These are phyloP conservation scores for Ambastaia sidthimunki DNA, from an alignment of 2,797 vertebrate genomes.

Conservation along the genomic window DNA sequence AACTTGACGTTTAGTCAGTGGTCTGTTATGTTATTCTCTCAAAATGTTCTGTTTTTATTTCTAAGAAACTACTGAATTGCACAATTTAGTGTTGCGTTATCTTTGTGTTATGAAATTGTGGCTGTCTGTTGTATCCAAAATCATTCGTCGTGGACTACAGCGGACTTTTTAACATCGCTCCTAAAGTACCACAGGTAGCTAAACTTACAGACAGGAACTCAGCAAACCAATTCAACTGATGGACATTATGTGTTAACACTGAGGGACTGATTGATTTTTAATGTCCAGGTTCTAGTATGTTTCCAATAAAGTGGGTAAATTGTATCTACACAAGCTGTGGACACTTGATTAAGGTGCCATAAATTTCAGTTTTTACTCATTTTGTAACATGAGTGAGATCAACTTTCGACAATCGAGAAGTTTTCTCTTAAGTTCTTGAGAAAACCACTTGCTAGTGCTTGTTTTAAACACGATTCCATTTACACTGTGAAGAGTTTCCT, in stretches of 20 bases:
- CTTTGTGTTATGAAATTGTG: slow-evolving; percentile 65
- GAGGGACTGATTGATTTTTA: slow-evolving; percentile 76
- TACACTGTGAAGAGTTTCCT: no score
- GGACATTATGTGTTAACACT: slow-evolving; percentile 77
- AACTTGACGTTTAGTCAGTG: slow-evolving; percentile 67
- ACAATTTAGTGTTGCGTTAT: slow-evolving; percentile 87
- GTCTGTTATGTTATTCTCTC: slow-evolving; percentile 77
- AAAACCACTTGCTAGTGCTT: slow-evolving; percentile 44
- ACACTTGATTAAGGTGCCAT: slow-evolving; percentile 34
- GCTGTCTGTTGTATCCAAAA: slow-evolving; percentile 62
- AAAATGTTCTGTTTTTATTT: slow-evolving; percentile 75
- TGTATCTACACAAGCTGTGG: slow-evolving; percentile 61
- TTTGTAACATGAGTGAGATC: neutral
- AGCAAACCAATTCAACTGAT: slow-evolving; percentile 74
- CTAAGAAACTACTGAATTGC: slow-evolving; percentile 87
- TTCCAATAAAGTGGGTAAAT: slow-evolving; percentile 76
- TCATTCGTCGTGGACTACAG: slow-evolving; percentile 71
- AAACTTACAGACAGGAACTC: slow-evolving; percentile 68
- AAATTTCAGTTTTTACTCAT: neutral
- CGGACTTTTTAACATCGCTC: slow-evolving; percentile 70
- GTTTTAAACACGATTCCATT: no score
- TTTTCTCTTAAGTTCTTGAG: slow-evolving; percentile 72
- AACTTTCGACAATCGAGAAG: no score
- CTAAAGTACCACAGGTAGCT: slow-evolving; percentile 67
- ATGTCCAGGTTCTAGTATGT: slow-evolving; percentile 81